phyloP scores from a whole-genome alignment of 2,113 vertebrate genomes.

The Xenopus tropicalis region UCB_Xtro_10.0 CM004446.2:146706501-146707000 shows the following conservation, averaged over 20 bases:
- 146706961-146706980: conserved; percentile 35
- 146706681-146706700: no score
- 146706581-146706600: no score
- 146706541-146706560: no score
- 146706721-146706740: neutral
- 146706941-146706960: neutral
- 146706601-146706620: no score
- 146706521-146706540: no score
- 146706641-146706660: neutral
- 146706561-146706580: no score
- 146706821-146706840: conserved; percentile 5
- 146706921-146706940: conserved; percentile 33
- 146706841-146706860: conserved; percentile 18
- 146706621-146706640: no score
- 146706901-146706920: conserved; percentile 42
- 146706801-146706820: conserved; percentile 26
- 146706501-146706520: no score
- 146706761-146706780: conserved; percentile 19
- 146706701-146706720: no score
- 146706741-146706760: neutral
- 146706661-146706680: neutral
- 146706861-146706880: conserved; percentile 19
- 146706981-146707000: conserved; percentile 27
- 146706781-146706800: conserved; percentile 17
- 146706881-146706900: conserved; percentile 31